phyloP scores from a whole-genome alignment of 1,140 invertebrate species.

The Dendroctonus valens region DNA sequence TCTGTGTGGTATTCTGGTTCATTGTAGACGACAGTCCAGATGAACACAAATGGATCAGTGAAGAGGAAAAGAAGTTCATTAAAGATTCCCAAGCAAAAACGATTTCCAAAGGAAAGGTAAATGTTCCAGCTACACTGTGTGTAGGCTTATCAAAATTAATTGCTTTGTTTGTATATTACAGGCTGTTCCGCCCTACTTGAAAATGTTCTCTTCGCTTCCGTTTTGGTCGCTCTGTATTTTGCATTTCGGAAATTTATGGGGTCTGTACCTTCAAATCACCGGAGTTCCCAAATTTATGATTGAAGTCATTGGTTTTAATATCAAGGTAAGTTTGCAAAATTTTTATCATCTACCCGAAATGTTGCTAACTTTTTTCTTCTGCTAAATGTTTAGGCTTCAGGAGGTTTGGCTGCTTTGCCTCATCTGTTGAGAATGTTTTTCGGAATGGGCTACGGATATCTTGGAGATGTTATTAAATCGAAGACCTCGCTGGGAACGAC shows the following conservation, averaged over 20 bases:
- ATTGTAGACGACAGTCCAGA: conserved; percentile 71
- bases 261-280: conserved; percentile 79
- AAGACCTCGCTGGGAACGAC: conserved; percentile 58
- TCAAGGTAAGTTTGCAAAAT: conserved; percentile 47
- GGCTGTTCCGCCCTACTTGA: conserved; percentile 57
- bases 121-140: background rate
- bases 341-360: conserved; percentile 2
- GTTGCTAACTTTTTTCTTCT: background rate
- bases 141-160: background rate
- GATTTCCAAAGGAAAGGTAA: conserved; percentile 52
- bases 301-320: conserved; percentile 79
- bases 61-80: conserved; percentile 77
- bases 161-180: conserved; percentile 18
- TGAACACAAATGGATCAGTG: conserved; percentile 70
- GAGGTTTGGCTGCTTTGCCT: conserved; percentile 67
- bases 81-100: conserved; percentile 56
- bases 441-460: conserved; percentile 65
- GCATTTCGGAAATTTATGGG: conserved; percentile 78
- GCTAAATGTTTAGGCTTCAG: conserved; percentile 56
- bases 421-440: conserved; percentile 64
- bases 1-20: conserved; percentile 43
- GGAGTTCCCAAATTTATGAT: conserved; percentile 87
- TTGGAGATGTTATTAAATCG: conserved; percentile 64
- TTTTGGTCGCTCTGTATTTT: conserved; percentile 65
- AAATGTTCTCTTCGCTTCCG: conserved; percentile 62